Percentiles rank a stretch among this genome's conserved stretches.
Evolutionary conservation across 2,797 vertebrate species (phyloP).

Genomic region (Trichosurus vulpecula): DNA sequence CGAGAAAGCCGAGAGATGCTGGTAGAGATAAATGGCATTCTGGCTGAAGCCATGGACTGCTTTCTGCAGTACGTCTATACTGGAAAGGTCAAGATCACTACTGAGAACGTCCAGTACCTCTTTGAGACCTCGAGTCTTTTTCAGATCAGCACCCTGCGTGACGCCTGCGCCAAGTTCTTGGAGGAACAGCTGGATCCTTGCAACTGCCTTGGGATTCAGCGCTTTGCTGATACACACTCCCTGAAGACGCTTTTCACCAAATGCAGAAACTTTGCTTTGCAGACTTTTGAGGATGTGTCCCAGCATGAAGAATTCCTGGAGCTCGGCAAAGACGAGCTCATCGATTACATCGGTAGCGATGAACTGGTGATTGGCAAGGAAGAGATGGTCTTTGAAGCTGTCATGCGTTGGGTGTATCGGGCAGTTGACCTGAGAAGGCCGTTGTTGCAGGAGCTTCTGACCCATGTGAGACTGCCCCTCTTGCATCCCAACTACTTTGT

Average conservation of each 20-base stretch:
- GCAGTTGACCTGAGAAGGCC: slow-evolving; percentile 90
- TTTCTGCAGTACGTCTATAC: slow-evolving; percentile 98
- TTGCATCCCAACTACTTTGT: slow-evolving; percentile 99
- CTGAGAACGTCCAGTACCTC: slow-evolving; percentile 97
- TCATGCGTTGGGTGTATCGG: slow-evolving; percentile 98
- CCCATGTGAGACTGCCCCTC: slow-evolving; percentile 94
- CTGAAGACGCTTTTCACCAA: slow-evolving; percentile 95
- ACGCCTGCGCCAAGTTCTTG: slow-evolving; percentile 97
- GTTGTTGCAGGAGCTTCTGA: slow-evolving; percentile 92
- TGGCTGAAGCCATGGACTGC: slow-evolving; percentile 97
- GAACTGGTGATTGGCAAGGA: slow-evolving; percentile 94
- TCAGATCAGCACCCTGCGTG: slow-evolving; percentile 93
- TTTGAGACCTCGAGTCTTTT: slow-evolving; percentile 98
- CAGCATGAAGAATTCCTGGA: slow-evolving; percentile 98
- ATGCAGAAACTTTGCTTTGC: slow-evolving; percentile 92
- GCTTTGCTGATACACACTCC: slow-evolving; percentile 94
- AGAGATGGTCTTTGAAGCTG: slow-evolving; percentile 96
- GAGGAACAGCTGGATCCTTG: slow-evolving; percentile 98
- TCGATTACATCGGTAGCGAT: slow-evolving; percentile 94
- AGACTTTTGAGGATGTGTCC: slow-evolving; percentile 94
- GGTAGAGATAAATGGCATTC: slow-evolving; percentile 98
- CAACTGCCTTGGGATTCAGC: slow-evolving; percentile 98
- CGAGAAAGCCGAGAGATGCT: slow-evolving; percentile 97
- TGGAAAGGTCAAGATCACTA: slow-evolving; percentile 96
- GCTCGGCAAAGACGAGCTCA: slow-evolving; percentile 93